phyloP scores from a whole-genome alignment of 2,113 vertebrate genomes.

The Sapayoa aenigma region DNA sequence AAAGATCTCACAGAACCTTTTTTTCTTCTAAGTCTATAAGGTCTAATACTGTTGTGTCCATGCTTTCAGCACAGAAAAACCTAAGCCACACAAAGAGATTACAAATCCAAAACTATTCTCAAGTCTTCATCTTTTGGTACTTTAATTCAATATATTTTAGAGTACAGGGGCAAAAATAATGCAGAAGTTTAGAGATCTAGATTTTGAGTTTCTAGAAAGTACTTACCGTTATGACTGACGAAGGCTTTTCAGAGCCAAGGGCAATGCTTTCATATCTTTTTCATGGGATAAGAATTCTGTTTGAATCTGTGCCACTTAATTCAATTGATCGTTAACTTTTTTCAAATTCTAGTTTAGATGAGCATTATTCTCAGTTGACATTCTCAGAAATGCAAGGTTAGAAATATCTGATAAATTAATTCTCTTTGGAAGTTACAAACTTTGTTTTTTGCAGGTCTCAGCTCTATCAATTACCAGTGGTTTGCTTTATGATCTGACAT shows the following conservation, averaged over 20 bases:
- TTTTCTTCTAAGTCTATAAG: neutral
- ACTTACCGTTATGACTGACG: neutral
- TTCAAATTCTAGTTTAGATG: constrained; percentile 11
- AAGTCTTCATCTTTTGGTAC: neutral
- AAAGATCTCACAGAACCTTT: neutral
- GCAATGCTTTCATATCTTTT: neutral
- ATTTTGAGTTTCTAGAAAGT: neutral
- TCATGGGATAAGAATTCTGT: neutral
- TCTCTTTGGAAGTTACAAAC: neutral
- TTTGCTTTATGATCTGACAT: neutral
- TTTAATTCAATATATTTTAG: neutral
- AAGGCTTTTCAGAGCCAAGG: constrained; percentile 1
- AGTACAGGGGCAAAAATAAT: accelerated
- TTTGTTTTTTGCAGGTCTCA: neutral
- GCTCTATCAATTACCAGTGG: neutral
- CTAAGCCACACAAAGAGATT: neutral
- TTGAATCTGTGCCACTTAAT: neutral
- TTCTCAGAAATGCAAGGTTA: constrained; percentile 38
- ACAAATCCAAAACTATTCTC: neutral
- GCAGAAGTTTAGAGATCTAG: neutral
- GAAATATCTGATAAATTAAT: neutral
- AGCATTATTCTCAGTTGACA: constrained; percentile 8
- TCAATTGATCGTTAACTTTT: neutral
- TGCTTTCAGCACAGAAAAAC: neutral
- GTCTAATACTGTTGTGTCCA: neutral